Evolutionary conservation across 53 echinoderm and acorn worm genomes (phyloP), one percentile per base, ranked within the genome.

Genomic region (Patiria pectinifera): DNA sequence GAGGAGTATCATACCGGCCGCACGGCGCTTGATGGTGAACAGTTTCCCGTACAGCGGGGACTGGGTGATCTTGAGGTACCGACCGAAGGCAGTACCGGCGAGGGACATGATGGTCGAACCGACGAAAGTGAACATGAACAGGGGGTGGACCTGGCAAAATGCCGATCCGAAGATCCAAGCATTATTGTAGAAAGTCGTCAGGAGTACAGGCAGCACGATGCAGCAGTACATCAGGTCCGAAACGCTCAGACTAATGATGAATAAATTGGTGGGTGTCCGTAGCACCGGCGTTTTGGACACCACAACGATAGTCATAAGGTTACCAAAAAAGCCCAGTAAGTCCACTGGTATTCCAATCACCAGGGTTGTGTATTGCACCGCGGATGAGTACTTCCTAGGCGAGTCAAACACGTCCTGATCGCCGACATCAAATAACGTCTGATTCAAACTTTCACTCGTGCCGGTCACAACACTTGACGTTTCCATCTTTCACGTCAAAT

Each of bases 31-130:
- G 83, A 88, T 88, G 44, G 83, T 94, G 69, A 94, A 94, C 21
- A 88, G 77, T 26, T 87, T 86, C 26, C 71, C 76, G 86, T 94
- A 94, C 19, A 94, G 22, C 24, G 58, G 59, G 4, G 94, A 71
- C 45, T 94, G 92, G 45, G 88, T 86, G 82, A 94, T 94, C 79
- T 92, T 94, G 62, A 94, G 48, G 84, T 89, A 92, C n/a, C 94
- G 92, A 26, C 94, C 88, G 15, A 94, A 74, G 6, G 94, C 92
- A 2, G 92, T 94, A 45, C 92, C 94, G 66, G 94, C 85, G 11
- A 94, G 94, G 70, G 92, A 94, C 77, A 83, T 46, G 63, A 94
- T 87, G 2, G 89, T 87, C 1, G 94, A 88, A 1, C 94, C 94
- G 15, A 92, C 89, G 83, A 94, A 94, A 9, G 94, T 94, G 92